Base-by-base conservation (phyloP, 1,140 invertebrate species). In the Neotoxoptera formosana region DNA sequence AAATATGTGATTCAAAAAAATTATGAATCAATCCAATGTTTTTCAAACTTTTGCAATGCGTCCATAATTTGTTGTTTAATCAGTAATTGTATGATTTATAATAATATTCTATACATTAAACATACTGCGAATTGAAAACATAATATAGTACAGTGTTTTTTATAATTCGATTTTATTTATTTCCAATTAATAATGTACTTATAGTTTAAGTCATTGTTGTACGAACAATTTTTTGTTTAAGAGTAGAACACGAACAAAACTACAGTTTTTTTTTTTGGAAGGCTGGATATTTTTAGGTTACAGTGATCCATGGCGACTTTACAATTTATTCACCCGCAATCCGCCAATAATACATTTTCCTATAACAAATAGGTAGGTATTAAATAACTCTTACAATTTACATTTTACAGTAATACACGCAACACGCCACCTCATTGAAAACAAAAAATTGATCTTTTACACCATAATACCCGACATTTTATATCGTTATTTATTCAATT, bases 81-180 rank as follows among this genome's bases (percentile, higher is more conserved):
- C 30, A n/a, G 30, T n/a, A 76, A 76, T 76, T 4, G 14, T 14
- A 20, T n/a, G 60, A 34, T 76, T 76, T n/a, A n/a, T 76, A 76
- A n/a, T 76, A 76, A 34, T 76, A 76, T 76, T n/a, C 30, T 76
- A 34, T 76, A n/a, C 14, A n/a, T 76, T 2, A 14, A n/a, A 76
- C 1, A 1, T 76, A 76, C n/a, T 76, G 1, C 1, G n/a, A 76
- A n/a, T 76, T 76, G 14, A 76, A n/a, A 76, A 76, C 30, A 67
- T 67, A 34, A 76, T 41, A 41, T 41, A 76, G n/a, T 76, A 76
- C 14, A n/a, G 60, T 17, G 6, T 76, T 76, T 76, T n/a, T n/a
- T 76, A 76, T 76, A 17, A 76, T 76, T 76, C n/a, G 30, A 76
- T 76, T 76, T 76, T 76, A 76, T 76, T 76, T 76, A 76, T n/a